Conservation (phyloP, 2,888 invertebrate genomes). For the Graphium colonna region DNA sequence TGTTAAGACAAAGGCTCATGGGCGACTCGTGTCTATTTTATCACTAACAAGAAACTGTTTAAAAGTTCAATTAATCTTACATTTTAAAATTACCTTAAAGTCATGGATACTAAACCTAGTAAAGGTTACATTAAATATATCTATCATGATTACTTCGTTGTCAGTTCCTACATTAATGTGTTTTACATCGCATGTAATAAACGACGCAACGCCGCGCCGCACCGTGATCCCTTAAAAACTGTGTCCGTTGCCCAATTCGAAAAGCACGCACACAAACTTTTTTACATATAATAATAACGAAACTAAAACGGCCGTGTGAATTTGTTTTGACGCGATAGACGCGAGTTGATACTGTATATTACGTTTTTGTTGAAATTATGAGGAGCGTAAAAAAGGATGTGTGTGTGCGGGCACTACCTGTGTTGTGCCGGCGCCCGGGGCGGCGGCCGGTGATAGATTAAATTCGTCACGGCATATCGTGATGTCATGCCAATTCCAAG, state of each 20-base stretch:
- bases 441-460: constrained; percentile 71
- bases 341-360: constrained; percentile 44
- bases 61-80: too few relatives aligned
- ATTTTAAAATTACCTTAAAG: too few relatives aligned
- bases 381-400: constrained; percentile 40
- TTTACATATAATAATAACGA: constrained; percentile 29
- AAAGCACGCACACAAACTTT: constrained; percentile 28
- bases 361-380: constrained; percentile 50
- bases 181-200: constrained; percentile 1
- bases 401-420: constrained; percentile 68
- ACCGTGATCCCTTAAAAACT: background rate
- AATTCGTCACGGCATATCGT: constrained; percentile 77
- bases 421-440: constrained; percentile 68
- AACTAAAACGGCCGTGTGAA: constrained; percentile 43
- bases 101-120: too few relatives aligned
- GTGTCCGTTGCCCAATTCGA: constrained; percentile 12
- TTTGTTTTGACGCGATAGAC: constrained; percentile 33
- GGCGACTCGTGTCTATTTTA: too few relatives aligned
- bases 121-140: too few relatives aligned
- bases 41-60: too few relatives aligned
- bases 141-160: constrained; percentile 2
- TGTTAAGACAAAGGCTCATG: too few relatives aligned
- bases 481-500: constrained; percentile 75
- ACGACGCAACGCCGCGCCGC: background rate
- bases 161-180: constrained; percentile 9